These are phyloP conservation scores for Halisarca cf. caerulea DNA, from an alignment of 37 sponge, comb jelly and placozoan genomes.

Conservation along the genomic window DNA sequence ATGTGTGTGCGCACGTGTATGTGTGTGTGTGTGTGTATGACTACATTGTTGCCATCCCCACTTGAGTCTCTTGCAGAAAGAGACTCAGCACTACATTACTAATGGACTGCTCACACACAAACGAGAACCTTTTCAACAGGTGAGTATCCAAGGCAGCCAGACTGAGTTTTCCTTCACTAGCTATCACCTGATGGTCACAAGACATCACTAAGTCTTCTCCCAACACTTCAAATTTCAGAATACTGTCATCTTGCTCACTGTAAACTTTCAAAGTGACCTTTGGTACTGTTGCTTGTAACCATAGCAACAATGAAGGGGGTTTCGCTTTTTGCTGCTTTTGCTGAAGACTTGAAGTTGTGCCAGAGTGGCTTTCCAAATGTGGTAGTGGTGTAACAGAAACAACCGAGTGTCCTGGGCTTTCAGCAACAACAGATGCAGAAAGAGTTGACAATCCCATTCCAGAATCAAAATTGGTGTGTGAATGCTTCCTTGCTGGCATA, in stretches of 20 bases:
- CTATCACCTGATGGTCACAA: neutral
- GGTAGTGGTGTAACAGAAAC: constrained; percentile 32
- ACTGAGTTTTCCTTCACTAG: neutral
- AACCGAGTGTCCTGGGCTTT: constrained; percentile 21
- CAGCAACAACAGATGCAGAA: neutral
- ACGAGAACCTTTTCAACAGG: neutral
- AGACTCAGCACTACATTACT: too few relatives aligned
- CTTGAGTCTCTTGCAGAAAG: too few relatives aligned
- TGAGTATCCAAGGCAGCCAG: neutral
- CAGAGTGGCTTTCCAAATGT: constrained; percentile 2
- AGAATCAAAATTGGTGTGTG: neutral
- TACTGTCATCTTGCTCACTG: neutral
- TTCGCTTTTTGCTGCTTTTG: neutral
- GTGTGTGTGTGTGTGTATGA: too few relatives aligned
- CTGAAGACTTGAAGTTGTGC: neutral
- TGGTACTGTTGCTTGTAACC: neutral
- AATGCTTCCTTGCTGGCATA: neutral
- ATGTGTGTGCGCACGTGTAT: too few relatives aligned
- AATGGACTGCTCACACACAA: too few relatives aligned
- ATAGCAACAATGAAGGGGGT: constrained; percentile 11
- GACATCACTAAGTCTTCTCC: constrained; percentile 6
- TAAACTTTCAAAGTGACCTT: neutral
- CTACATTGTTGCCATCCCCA: too few relatives aligned
- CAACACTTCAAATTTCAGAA: neutral
- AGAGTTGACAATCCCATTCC: neutral